A percentile compares a stretch with the other conserved stretches of the same genome.
Conservation (phyloP, 2,888 invertebrate genomes). For the Philhelius pedissequus region DNA sequence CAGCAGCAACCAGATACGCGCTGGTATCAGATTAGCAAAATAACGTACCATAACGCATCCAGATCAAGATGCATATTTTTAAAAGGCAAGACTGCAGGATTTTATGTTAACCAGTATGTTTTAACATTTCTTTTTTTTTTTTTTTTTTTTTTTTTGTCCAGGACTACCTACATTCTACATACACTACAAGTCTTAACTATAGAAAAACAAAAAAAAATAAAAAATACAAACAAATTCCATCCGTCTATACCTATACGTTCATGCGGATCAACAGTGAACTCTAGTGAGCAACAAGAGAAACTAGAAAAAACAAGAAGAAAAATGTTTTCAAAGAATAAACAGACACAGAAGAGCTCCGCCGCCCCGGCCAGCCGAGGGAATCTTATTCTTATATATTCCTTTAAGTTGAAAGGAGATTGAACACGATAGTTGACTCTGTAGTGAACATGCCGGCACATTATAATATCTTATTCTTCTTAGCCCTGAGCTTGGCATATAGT, state of each 20-base stretch:
- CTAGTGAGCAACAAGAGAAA: conserved; percentile 12
- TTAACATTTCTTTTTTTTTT: background rate
- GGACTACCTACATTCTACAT: conserved; percentile 8
- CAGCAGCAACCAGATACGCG: conserved; percentile 48
- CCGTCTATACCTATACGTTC: conserved; percentile 28
- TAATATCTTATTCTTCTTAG: conserved; percentile 63
- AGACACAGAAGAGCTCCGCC: conserved; percentile 4
- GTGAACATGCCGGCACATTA: conserved; percentile 65
- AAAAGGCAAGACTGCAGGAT: background rate
- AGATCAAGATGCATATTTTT: conserved; percentile 44
- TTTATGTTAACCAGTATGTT: conserved; percentile 10
- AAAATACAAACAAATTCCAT: background rate
- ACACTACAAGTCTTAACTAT: background rate
- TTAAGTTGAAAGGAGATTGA: conserved; percentile 42
- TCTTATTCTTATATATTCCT: conserved; percentile 20
- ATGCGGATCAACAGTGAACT: conserved; percentile 31
- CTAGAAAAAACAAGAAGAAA: conserved; percentile 24
- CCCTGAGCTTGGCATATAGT: conserved; percentile 17
- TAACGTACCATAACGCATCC: conserved; percentile 55
- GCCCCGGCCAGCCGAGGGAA: too few species aligned
- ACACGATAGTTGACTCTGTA: conserved; percentile 62
- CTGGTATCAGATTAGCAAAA: conserved; percentile 50
- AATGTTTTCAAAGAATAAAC: conserved; percentile 26
- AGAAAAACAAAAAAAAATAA: background rate
- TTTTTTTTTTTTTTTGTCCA: conserved; percentile 5